A percentile compares a stretch with the other conserved stretches of the same genome.
Conservation (phyloP, 2,113 vertebrate genomes). For the Rhynchopsitta pachyrhyncha region DNA sequence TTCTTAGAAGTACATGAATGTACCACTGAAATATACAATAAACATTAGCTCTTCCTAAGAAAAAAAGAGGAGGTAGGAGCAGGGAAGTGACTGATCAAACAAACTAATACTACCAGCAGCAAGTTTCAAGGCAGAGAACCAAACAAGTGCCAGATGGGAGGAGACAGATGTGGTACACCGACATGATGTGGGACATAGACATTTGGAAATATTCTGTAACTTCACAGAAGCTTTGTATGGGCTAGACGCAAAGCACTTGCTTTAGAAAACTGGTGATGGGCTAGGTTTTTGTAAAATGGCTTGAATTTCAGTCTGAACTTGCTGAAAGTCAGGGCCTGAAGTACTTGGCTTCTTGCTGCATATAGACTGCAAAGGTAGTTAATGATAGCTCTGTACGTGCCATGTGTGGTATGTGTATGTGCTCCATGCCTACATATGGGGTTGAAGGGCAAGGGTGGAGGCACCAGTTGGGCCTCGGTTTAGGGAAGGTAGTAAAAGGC, state of each 20-base stretch:
- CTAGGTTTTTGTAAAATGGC: not conserved
- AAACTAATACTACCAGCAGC: not conserved
- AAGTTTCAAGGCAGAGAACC: not conserved
- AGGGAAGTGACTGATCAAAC: no score
- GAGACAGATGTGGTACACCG: no score
- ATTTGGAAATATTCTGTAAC: not conserved
- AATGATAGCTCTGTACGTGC: not conserved
- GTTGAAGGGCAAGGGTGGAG: not conserved
- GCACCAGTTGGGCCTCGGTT: not conserved
- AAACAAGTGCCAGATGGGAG: not conserved
- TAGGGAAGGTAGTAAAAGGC: not conserved
- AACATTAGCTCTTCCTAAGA: no score
- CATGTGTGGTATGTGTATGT: not conserved
- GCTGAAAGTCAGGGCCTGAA: not conserved
- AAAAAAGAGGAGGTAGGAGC: not conserved
- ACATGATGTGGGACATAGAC: rapidly evolving
- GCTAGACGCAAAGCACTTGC: not conserved
- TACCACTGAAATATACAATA: not conserved
- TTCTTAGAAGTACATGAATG: no score
- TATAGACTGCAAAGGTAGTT: no score
- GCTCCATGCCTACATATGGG: rapidly evolving
- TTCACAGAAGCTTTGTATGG: not conserved
- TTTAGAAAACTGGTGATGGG: not conserved
- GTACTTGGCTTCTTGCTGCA: not conserved
- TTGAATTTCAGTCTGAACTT: not conserved